Evolutionary conservation across 2,888 invertebrate species (phyloP).

Genomic region (Drosophila diplacantha): DNA sequence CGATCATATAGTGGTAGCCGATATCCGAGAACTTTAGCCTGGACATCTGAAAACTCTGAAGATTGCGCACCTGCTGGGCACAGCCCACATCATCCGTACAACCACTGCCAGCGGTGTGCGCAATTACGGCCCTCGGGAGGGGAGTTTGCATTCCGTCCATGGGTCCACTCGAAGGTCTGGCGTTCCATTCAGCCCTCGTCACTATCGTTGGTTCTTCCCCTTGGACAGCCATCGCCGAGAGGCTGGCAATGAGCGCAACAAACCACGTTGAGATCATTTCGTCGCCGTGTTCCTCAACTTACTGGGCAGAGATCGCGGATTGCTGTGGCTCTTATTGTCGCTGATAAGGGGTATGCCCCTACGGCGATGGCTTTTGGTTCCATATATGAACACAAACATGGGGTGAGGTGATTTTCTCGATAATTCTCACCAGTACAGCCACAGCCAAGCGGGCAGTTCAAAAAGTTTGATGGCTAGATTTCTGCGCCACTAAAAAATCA

Average conservation of each 20-base stretch:
- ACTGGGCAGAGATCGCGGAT: slow-evolving; percentile 37
- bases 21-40: slow-evolving; percentile 82
- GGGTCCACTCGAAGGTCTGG: slow-evolving; percentile 79
- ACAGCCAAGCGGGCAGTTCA: neutral
- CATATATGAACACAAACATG: neutral
- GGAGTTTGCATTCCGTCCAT: slow-evolving; percentile 78
- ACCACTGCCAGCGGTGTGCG: slow-evolving; percentile 82
- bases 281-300: slow-evolving; percentile 12
- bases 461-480: no score
- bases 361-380: slow-evolving; percentile 22
- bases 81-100: slow-evolving; percentile 79
- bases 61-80: slow-evolving; percentile 79
- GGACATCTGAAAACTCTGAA: slow-evolving; percentile 84
- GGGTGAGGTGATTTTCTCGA: slow-evolving; percentile 27
- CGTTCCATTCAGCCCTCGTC: slow-evolving; percentile 82
- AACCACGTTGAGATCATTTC: slow-evolving; percentile 42
- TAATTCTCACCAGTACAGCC: neutral
- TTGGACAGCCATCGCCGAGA: slow-evolving; percentile 25
- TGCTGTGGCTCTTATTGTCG: slow-evolving; percentile 44
- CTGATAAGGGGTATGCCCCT: slow-evolving; percentile 46
- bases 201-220: slow-evolving; percentile 77
- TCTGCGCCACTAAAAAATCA: rapidly evolving
- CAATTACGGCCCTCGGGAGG: slow-evolving; percentile 80
- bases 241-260: slow-evolving; percentile 9
- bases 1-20: slow-evolving; percentile 87